Conservation (phyloP, 2,888 invertebrate species). For the Latrodectus hesperus region DNA sequence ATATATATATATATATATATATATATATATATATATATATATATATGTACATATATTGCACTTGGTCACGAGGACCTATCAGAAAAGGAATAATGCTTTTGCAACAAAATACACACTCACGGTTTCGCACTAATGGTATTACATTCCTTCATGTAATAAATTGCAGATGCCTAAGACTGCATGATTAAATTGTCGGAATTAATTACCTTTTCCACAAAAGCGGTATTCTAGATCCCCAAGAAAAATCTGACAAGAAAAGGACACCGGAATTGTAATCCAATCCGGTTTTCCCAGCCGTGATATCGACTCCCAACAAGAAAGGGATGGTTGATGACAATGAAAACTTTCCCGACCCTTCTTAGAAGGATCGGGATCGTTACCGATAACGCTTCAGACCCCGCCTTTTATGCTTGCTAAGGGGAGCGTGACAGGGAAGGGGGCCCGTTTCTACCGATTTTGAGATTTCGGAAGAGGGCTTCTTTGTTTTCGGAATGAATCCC, state of each 20-base stretch:
- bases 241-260: neutral
- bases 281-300: neutral
- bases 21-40: too few relatives aligned
- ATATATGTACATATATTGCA: too few relatives aligned
- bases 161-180: too few relatives aligned
- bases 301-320: constrained; percentile 5
- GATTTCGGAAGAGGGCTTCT: neutral
- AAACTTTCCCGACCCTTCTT: neutral
- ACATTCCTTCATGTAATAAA: too few relatives aligned
- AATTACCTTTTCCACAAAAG: neutral
- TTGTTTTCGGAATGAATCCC: neutral
- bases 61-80: too few relatives aligned
- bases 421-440: neutral
- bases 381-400: neutral
- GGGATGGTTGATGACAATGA: neutral
- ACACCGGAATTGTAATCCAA: neutral
- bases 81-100: too few relatives aligned
- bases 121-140: too few relatives aligned
- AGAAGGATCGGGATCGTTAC: neutral
- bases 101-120: too few relatives aligned
- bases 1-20: too few relatives aligned
- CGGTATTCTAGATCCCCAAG: neutral
- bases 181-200: neutral
- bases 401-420: neutral
- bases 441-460: neutral